phyloP scores from a whole-genome alignment of 2,888 invertebrate genomes.

The Cosmopolites sordidus region DNA sequence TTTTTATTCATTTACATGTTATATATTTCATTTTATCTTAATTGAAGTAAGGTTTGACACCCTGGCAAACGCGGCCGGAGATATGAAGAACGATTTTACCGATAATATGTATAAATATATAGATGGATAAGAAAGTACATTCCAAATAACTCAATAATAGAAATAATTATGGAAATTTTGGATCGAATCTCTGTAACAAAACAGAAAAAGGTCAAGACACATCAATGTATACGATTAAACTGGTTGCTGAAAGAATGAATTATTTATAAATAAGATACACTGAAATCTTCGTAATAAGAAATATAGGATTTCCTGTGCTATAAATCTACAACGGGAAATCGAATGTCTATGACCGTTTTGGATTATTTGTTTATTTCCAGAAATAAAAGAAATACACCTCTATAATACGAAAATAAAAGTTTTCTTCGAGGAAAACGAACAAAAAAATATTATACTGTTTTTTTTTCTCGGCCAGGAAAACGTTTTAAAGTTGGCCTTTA shows the following conservation, averaged over 20 bases:
- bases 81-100: no score
- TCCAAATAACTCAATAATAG: no score
- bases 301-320: constrained; percentile 15
- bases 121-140: no score
- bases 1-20: no score
- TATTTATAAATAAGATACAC: constrained; percentile 17
- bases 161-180: no score
- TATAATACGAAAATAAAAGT: constrained; percentile 2
- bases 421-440: constrained; percentile 1
- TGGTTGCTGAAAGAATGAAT: constrained; percentile 15
- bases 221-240: constrained; percentile 10
- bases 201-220: no score
- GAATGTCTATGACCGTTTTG: constrained; percentile 14
- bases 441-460: not conserved
- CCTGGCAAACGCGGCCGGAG: no score
- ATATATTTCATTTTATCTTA: no score
- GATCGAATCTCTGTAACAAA: no score
- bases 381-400: constrained; percentile 10
- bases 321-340: constrained; percentile 17
- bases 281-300: constrained; percentile 14
- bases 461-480: not conserved
- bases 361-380: constrained; percentile 16
- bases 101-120: no score
- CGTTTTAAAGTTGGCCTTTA: constrained; percentile 3
- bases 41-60: no score